Evolutionary conservation across 2,113 vertebrate species (phyloP).

Genomic region (Semnopithecus entellus): DNA sequence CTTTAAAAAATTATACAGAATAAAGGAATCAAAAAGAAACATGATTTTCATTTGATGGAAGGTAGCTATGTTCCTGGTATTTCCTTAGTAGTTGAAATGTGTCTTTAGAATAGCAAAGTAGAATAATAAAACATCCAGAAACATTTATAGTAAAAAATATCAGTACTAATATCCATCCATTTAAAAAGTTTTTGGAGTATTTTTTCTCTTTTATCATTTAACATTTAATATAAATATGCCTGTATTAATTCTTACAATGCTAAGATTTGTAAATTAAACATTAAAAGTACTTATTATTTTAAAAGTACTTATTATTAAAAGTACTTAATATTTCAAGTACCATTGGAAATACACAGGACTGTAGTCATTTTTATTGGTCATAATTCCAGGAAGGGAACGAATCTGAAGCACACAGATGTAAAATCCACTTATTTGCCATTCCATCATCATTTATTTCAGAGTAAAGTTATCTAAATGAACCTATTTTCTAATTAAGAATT

Average conservation of each 20-base stretch:
- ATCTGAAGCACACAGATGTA: neutral
- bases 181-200: neutral
- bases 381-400: neutral
- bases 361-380: neutral
- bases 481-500: conserved; percentile 62
- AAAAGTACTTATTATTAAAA: neutral
- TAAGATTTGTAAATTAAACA: conserved; percentile 5
- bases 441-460: neutral
- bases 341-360: neutral
- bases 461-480: conserved; percentile 22
- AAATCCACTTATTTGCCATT: neutral
- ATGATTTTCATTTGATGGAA: neutral
- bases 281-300: neutral
- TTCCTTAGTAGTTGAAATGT: neutral
- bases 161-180: neutral
- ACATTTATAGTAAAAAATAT: neutral
- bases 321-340: neutral
- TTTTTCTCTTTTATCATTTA: neutral
- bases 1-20: neutral
- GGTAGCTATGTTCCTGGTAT: accelerated
- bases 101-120: neutral
- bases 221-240: neutral
- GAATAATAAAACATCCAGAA: neutral
- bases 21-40: neutral
- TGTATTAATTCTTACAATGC: neutral